These are phyloP conservation scores for Masticophis lateralis DNA, from an alignment of 2,797 vertebrate species.

Conservation along the genomic window DNA sequence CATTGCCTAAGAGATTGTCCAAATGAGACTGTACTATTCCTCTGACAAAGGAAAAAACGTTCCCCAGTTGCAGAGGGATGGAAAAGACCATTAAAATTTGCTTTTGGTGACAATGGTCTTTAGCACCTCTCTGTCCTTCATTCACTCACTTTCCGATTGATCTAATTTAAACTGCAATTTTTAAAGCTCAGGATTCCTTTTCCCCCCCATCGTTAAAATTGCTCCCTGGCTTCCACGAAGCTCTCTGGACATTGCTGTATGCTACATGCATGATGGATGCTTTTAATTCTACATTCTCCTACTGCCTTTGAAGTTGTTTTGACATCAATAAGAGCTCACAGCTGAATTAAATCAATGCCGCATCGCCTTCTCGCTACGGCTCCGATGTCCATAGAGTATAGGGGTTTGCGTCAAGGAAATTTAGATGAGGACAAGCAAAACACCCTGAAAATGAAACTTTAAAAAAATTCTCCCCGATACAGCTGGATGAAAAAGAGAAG, in stretches of 20 bases:
- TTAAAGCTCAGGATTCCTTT: constrained; percentile 50
- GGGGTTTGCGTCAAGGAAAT: constrained; percentile 33
- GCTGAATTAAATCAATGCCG: constrained; percentile 74
- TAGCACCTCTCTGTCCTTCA: neutral
- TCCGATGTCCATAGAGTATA: constrained; percentile 51
- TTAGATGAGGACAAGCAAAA: neutral
- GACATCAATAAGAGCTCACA: constrained; percentile 58
- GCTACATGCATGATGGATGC: constrained; percentile 71
- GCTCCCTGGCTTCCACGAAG: constrained; percentile 65
- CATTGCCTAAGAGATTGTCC: constrained; percentile 40
- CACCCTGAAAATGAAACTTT: constrained; percentile 43
- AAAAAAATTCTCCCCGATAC: constrained; percentile 20
- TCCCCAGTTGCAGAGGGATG: constrained; percentile 54
- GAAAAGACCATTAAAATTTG: constrained; percentile 33
- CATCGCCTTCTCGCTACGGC: constrained; percentile 65
- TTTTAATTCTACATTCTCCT: constrained; percentile 75
- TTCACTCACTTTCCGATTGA: constrained; percentile 60
- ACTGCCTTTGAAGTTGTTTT: constrained; percentile 68
- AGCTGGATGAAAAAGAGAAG: neutral
- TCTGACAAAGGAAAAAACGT: constrained; percentile 53
- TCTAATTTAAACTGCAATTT: constrained; percentile 65
- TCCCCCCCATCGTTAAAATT: constrained; percentile 55
- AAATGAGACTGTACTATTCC: constrained; percentile 51
- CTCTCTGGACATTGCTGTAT: constrained; percentile 54
- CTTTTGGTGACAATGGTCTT: constrained; percentile 41